phyloP scores from a whole-genome alignment of 2,113 vertebrate genomes.

The Gasterosteus aculeatus region DNA sequence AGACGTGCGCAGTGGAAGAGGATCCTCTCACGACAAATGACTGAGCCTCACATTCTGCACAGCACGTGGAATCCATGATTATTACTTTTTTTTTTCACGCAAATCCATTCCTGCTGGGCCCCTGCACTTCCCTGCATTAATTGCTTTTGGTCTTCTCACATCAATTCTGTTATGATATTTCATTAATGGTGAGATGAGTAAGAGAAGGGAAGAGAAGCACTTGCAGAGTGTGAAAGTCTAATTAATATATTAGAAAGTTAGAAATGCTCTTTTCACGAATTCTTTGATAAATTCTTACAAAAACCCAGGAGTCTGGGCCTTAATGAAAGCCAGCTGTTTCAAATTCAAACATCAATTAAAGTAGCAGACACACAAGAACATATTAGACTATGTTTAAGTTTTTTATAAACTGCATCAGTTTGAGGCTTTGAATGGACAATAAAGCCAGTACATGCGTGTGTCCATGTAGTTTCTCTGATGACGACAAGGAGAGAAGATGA shows the following conservation, averaged over 20 bases:
- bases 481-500: not conserved
- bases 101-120: constrained; percentile 6
- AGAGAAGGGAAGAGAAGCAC: not conserved
- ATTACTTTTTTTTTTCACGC: not conserved
- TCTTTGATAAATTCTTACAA: not conserved
- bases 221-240: not conserved
- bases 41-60: constrained; percentile 8
- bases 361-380: not conserved
- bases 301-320: not conserved
- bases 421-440: not conserved
- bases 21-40: constrained; percentile 19
- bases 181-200: not conserved
- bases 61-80: constrained; percentile 5
- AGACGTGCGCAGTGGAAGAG: not conserved
- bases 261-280: not conserved
- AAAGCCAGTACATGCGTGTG: not conserved
- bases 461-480: not conserved
- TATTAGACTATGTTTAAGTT: not conserved
- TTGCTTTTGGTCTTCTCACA: not conserved
- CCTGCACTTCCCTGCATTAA: constrained; percentile 1
- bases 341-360: not conserved
- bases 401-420: not conserved
- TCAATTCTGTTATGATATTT: not conserved
- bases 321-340: not conserved
- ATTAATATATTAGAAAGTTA: not conserved